Conservation (phyloP, 2,113 vertebrate species). For the Gambusia affinis region DNA sequence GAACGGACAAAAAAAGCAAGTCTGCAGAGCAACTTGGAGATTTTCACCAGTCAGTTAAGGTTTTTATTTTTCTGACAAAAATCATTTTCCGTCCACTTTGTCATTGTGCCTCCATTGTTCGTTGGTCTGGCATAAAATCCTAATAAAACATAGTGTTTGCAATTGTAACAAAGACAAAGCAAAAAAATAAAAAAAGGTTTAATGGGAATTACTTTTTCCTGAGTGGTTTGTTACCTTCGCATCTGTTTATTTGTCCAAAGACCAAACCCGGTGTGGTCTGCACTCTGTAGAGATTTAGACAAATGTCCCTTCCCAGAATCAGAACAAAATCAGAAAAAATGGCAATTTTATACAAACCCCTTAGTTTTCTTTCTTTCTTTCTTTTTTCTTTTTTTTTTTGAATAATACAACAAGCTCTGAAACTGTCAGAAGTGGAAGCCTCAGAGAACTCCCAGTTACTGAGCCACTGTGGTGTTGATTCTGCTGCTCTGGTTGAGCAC, state of each 20-base stretch:
- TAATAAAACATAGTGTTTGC: too few relatives aligned
- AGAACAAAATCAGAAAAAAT: too few relatives aligned
- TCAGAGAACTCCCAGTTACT: background rate
- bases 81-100: background rate
- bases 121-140: too few relatives aligned
- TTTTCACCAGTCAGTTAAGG: background rate
- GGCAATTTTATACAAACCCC: too few relatives aligned
- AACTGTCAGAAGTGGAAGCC: background rate
- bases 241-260: background rate
- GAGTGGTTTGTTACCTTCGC: background rate
- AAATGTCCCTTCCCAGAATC: too few relatives aligned
- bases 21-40: background rate
- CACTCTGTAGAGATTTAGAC: too few relatives aligned
- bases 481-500: background rate
- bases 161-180: background rate
- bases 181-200: background rate
- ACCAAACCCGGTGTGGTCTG: too few relatives aligned
- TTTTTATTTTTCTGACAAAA: background rate
- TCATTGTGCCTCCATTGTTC: background rate
- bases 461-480: background rate
- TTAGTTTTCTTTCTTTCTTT: too few relatives aligned
- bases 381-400: too few relatives aligned
- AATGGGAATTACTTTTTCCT: background rate
- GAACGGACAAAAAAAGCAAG: background rate
- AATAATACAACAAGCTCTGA: background rate